Base-by-base conservation (phyloP, 2,888 invertebrate genomes). In the Cremastinae sp. region DNA sequence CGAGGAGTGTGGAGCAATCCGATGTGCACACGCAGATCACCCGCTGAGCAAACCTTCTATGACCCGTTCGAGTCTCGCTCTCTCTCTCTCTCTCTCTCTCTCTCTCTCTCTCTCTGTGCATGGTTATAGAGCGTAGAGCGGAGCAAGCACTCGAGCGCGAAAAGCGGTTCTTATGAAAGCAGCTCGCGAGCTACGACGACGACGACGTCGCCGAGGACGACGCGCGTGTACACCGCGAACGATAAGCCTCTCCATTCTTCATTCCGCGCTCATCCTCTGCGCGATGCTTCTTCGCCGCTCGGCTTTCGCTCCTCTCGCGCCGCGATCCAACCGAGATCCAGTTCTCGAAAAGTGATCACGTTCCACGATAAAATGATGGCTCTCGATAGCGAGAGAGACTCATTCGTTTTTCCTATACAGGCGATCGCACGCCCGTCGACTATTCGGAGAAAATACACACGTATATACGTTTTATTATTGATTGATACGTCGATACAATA, bases 201-300 rank as follows among this genome's bases (percentile, higher is more conserved):
- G 28, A 28, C 28, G 28, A 28, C 28, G 28, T 3, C 28, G 28
- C 54, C 28, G 49, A 20, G 34, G 7, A 14, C 45, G 56, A 9
- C 47, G 14, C 2, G 8, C 53, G n/a, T n/a, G n/a, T 51, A 12
- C 43, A 22, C 20, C 47, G 45, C 28, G 41, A 38, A 64, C 64
- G 75, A 75, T 75, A 75, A 75, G 62, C 75, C 54, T 49, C 66
- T 75, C 70, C 71, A 75, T 75, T 68, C 71, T 75, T 72, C 75
- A 72, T 71, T 68, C 61, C 61, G n/a, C n/a, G n/a, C n/a, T n/a
- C n/a, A n/a, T n/a, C n/a, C n/a, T n/a, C n/a, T n/a, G n/a, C n/a
- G n/a, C n/a, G n/a, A n/a, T n/a, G n/a, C n/a, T n/a, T n/a, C n/a
- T 70, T 70, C 22, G 61, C 43, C 34, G 61, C 68, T 51, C 28